Evolutionary conservation across 2,113 vertebrate genomes (phyloP).

Genomic region (Furnarius figulus): DNA sequence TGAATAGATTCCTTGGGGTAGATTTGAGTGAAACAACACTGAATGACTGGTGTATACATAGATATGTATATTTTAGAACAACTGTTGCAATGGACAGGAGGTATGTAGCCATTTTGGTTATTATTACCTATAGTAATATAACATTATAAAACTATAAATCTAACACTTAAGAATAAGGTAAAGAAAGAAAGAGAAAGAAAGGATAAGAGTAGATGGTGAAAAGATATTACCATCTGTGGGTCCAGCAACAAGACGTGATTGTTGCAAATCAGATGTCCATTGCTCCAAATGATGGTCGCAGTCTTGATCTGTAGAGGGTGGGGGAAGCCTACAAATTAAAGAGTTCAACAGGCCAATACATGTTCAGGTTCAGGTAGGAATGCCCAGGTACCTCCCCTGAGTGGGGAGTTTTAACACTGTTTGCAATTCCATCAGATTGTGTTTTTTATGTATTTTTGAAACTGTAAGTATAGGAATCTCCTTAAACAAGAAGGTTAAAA

Average conservation of each 20-base stretch:
- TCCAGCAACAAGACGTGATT: not conserved
- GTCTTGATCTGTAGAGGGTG: not conserved
- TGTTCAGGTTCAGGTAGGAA: not conserved
- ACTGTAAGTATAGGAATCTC: not conserved
- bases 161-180: not conserved
- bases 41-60: not conserved
- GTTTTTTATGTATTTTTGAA: not conserved
- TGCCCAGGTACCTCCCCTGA: not conserved
- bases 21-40: not conserved
- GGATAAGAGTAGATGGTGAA: not conserved
- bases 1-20: not conserved
- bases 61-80: not conserved
- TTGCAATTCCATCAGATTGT: not conserved
- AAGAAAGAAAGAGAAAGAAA: not conserved
- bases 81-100: not conserved
- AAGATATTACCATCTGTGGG: not conserved
- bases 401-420: not conserved
- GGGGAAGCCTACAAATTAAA: not conserved
- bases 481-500: not conserved
- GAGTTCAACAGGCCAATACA: not conserved
- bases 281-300: not conserved
- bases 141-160: not conserved
- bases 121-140: not conserved
- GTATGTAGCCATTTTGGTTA: not conserved
- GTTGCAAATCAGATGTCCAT: not conserved